These are phyloP conservation scores for Xanthia icteritia DNA, from an alignment of 2,888 invertebrate genomes.

Conservation along the genomic window DNA sequence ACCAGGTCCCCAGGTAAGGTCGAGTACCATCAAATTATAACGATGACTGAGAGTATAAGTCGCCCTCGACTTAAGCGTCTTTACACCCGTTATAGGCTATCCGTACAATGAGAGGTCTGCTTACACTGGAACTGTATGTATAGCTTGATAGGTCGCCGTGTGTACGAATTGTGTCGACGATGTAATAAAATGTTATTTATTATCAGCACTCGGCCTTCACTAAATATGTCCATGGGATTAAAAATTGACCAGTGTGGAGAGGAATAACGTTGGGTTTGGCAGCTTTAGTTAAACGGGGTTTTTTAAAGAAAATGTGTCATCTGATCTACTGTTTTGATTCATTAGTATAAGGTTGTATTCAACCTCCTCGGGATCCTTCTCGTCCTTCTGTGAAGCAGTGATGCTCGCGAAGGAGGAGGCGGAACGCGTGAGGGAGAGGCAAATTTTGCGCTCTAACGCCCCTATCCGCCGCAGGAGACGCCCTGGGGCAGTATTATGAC, in stretches of 20 bases:
- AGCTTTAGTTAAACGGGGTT: not conserved
- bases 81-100: not conserved
- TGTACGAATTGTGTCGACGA: slow-evolving; percentile 48
- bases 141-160: slow-evolving; percentile 7
- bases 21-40: not conserved
- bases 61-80: not conserved
- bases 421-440: no score
- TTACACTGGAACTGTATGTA: not conserved
- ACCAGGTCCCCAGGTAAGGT: not conserved
- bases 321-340: no score
- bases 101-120: not conserved
- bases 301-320: not conserved
- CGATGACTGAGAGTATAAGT: not conserved
- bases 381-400: no score
- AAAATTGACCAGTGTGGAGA: slow-evolving; percentile 30
- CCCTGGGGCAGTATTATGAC: no score
- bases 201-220: slow-evolving; percentile 36
- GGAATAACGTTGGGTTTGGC: not conserved
- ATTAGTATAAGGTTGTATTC: no score
- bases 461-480: no score
- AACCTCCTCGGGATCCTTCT: no score
- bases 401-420: no score
- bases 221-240: slow-evolving; percentile 53
- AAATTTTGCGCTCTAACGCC: no score
- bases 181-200: slow-evolving; percentile 60